These are phyloP conservation scores for Aulostomus chinensis DNA, from an alignment of 2,797 vertebrate species.

Conservation along the genomic window DNA sequence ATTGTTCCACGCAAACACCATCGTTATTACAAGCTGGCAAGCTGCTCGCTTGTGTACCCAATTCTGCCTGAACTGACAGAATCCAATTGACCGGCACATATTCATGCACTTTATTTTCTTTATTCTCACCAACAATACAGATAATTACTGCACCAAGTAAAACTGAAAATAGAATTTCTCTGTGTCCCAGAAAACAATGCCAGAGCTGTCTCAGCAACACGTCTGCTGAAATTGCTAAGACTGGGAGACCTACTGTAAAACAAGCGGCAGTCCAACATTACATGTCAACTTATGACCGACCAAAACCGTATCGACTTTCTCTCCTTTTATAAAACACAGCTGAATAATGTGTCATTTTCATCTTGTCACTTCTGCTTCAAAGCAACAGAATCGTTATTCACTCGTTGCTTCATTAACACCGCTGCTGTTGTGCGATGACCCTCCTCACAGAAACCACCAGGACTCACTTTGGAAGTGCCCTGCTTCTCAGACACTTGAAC, in stretches of 20 bases:
- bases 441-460: too few relatives aligned
- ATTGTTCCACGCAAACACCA: conserved; percentile 87
- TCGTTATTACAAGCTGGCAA: conserved; percentile 86
- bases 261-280: conserved; percentile 64
- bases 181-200: conserved; percentile 83
- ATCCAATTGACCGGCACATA: conserved; percentile 89
- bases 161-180: conserved; percentile 88
- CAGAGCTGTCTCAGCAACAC: conserved; percentile 80
- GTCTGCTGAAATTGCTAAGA: conserved; percentile 75
- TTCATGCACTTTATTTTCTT: conserved; percentile 89
- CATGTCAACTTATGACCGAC: conserved; percentile 61
- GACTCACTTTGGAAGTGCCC: too few relatives aligned
- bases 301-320: conserved; percentile 41
- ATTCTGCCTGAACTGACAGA: conserved; percentile 88
- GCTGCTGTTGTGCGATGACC: too few relatives aligned
- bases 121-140: conserved; percentile 87
- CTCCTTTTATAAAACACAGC: conserved; percentile 25
- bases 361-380: too few relatives aligned
- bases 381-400: background rate
- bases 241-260: conserved; percentile 75
- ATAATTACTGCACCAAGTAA: conserved; percentile 88
- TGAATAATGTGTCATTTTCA: conserved; percentile 26
- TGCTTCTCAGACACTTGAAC: too few relatives aligned
- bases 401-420: too few relatives aligned
- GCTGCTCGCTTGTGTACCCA: conserved; percentile 82